phyloP scores from a whole-genome alignment of 1,140 invertebrate genomes.

The Bombus consobrinus region DNA sequence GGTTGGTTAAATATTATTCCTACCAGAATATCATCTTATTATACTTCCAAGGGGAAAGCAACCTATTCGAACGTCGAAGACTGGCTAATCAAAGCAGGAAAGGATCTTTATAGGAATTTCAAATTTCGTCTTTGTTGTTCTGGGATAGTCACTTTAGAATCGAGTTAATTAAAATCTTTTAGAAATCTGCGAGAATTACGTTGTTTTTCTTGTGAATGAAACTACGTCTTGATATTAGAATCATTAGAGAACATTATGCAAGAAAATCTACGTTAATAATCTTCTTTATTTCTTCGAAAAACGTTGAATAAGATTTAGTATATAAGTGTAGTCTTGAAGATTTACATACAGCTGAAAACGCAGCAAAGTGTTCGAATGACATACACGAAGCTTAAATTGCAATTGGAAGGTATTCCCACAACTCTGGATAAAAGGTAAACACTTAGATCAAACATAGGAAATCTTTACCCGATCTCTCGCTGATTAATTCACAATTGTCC shows the following conservation, averaged over 20 bases:
- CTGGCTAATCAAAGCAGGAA: not conserved
- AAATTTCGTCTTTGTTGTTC: not conserved
- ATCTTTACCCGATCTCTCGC: too few relatives aligned
- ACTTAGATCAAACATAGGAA: not conserved
- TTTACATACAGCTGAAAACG: not conserved
- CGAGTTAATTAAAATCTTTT: not conserved
- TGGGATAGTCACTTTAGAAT: not conserved
- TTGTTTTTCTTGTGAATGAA: not conserved
- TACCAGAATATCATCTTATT: too few relatives aligned
- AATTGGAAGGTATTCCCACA: not conserved
- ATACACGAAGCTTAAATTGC: not conserved
- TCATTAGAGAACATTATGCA: not conserved
- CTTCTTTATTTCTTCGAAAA: not conserved
- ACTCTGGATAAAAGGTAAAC: not conserved
- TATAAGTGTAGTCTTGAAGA: not conserved
- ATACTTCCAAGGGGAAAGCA: not conserved
- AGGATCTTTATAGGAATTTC: not conserved
- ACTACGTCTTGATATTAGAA: not conserved
- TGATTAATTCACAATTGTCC: slow-evolving; percentile 23
- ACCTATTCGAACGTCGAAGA: not conserved
- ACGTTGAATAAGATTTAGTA: not conserved
- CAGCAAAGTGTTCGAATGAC: not conserved
- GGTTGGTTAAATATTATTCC: slow-evolving; percentile 2
- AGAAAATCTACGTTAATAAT: not conserved
- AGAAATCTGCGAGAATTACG: not conserved